Conservation (phyloP, 1,140 invertebrate species). For the Psix sp. region DNA sequence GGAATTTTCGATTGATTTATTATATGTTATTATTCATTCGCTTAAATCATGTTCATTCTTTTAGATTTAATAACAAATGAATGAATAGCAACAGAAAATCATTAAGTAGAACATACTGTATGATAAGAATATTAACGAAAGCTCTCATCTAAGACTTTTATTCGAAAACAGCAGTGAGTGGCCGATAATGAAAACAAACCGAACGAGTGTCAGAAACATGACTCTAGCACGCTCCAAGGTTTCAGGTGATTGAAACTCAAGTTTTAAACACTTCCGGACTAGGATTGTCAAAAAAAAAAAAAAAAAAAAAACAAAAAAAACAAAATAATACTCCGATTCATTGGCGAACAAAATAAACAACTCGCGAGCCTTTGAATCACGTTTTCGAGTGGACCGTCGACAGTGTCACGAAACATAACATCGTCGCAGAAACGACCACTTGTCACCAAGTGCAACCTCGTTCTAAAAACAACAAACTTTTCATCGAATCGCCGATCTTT, state of each 20-base stretch:
- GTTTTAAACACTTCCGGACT: conserved; percentile 42
- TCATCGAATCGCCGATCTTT: conserved; percentile 10
- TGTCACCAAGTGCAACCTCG: not conserved
- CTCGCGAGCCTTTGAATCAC: conserved; percentile 13
- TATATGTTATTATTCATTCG: no score
- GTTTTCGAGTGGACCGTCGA: conserved; percentile 24
- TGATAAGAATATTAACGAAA: conserved; percentile 21
- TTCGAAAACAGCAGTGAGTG: conserved; percentile 48
- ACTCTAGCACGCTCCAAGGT: conserved; percentile 47
- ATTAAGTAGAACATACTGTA: conserved; percentile 19
- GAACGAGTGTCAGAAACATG: conserved; percentile 40
- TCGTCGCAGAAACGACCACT: conserved; percentile 13
- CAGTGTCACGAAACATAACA: conserved; percentile 19
- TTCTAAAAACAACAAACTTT: conserved; percentile 10
- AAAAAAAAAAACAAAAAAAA: no score
- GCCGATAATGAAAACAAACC: conserved; percentile 51
- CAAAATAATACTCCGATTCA: conserved; percentile 39
- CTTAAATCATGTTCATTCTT: no score
- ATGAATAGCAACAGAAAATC: not conserved
- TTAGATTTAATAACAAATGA: no score
- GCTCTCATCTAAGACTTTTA: conserved; percentile 37
- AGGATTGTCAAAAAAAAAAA: conserved; percentile 31
- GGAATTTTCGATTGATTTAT: no score
- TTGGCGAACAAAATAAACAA: conserved; percentile 19
- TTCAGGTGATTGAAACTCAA: conserved; percentile 37